Conservation (phyloP, 2,797 vertebrate genomes). For the Channa striata region DNA sequence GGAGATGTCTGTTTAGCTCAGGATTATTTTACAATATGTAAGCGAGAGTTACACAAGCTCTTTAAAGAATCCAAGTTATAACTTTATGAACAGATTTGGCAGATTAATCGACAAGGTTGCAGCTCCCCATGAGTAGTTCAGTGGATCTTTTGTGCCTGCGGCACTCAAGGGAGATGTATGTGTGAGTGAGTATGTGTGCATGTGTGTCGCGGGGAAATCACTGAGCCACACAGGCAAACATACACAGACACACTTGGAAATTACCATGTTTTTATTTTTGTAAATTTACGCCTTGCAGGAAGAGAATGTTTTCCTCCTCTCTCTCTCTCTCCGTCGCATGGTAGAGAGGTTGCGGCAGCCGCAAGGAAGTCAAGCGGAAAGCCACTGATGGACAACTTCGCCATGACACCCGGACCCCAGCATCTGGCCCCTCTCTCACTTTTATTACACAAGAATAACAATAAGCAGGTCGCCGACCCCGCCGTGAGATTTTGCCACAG, state of each 20-base stretch:
- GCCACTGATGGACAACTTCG: conserved; percentile 83
- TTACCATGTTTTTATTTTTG: conserved; percentile 77
- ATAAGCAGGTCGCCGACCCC: conserved; percentile 87
- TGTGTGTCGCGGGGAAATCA: conserved; percentile 67
- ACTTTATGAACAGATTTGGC: conserved; percentile 81
- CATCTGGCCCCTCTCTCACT: conserved; percentile 85
- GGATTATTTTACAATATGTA: conserved; percentile 85
- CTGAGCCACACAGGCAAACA: conserved; percentile 66
- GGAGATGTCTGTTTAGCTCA: conserved; percentile 75
- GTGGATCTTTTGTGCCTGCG: conserved; percentile 70
- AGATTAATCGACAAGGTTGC: conserved; percentile 80
- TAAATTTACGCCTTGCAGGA: conserved; percentile 79
- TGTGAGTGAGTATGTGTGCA: conserved; percentile 43
- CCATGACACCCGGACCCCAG: conserved; percentile 79
- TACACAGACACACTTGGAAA: conserved; percentile 61
- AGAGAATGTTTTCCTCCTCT: conserved; percentile 57
- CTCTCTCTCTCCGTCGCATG: conserved; percentile 26
- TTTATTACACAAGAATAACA: conserved; percentile 90
- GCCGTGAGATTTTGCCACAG: conserved; percentile 83
- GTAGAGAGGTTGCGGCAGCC: conserved; percentile 61
- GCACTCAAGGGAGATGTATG: conserved; percentile 67
- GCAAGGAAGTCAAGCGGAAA: conserved; percentile 82
- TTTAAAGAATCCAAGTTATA: conserved; percentile 69
- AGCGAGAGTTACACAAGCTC: conserved; percentile 66
- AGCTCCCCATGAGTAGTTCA: conserved; percentile 68